These are phyloP conservation scores for Drosophila tanythrix DNA, from an alignment of 2,888 invertebrate genomes.

Conservation along the genomic window DNA sequence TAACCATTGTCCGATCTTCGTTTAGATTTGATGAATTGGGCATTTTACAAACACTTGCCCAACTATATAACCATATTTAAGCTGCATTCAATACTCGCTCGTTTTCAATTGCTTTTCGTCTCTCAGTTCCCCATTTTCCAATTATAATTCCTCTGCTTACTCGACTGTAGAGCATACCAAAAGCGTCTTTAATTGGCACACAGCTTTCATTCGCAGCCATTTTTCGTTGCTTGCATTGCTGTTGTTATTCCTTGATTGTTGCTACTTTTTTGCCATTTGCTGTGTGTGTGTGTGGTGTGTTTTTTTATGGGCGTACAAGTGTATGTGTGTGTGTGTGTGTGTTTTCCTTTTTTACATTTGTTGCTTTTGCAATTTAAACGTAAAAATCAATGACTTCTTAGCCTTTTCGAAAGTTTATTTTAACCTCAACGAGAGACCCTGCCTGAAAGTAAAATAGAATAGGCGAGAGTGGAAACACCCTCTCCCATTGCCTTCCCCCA, in stretches of 20 bases:
- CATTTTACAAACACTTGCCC: not conserved
- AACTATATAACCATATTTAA: not conserved
- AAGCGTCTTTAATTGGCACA: constrained; percentile 28
- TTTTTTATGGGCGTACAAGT: constrained; percentile 18
- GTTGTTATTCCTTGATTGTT: constrained; percentile 47
- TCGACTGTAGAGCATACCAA: constrained; percentile 30
- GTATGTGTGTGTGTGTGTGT: constrained; percentile 9
- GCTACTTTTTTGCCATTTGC: constrained; percentile 37
- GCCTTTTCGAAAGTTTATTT: constrained; percentile 75
- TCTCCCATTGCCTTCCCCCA: not conserved
- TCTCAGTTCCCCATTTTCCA: not conserved
- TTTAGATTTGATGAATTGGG: not conserved
- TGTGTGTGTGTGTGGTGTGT: constrained; percentile 20
- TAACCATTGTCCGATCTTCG: not conserved
- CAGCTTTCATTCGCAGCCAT: constrained; percentile 29
- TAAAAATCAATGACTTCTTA: constrained; percentile 80
- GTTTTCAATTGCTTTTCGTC: not conserved
- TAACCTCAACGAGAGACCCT: constrained; percentile 63
- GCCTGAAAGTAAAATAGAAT: constrained; percentile 16
- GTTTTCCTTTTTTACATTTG: constrained; percentile 58
- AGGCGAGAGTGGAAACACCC: constrained; percentile 9
- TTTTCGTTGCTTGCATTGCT: constrained; percentile 32
- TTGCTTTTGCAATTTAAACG: constrained; percentile 74
- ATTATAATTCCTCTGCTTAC: constrained; percentile 6
- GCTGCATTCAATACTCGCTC: not conserved